Evolutionary conservation across 2,113 vertebrate genomes (phyloP).

Genomic region (Corythoichthys haematopterus): DNA sequence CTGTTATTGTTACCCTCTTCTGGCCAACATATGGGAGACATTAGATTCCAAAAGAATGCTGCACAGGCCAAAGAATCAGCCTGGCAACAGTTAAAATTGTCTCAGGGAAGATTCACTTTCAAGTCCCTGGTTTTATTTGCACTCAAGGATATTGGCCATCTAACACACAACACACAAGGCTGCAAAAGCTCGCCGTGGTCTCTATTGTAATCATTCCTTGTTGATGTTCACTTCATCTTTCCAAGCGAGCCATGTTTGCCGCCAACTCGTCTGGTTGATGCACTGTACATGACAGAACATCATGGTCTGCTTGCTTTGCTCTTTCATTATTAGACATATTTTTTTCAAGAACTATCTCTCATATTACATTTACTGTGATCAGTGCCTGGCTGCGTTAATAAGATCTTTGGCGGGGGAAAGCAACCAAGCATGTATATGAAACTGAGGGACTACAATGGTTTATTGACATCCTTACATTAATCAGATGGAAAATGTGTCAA

Average conservation of each 20-base stretch:
- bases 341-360: not conserved
- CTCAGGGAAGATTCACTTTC: conserved; percentile 33
- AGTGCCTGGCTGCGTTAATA: not conserved
- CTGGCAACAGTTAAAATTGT: conserved; percentile 50
- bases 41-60: conserved; percentile 54
- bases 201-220: conserved; percentile 15
- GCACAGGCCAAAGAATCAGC: conserved; percentile 30
- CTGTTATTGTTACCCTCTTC: conserved; percentile 34
- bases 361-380: not conserved
- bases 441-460: not conserved
- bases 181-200: conserved; percentile 7
- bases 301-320: not conserved
- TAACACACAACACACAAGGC: conserved; percentile 27
- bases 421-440: not conserved
- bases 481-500: not conserved
- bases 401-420: not conserved
- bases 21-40: conserved; percentile 58
- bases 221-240: conserved; percentile 24
- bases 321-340: not conserved
- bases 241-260: conserved; percentile 9
- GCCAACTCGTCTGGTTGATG: not conserved
- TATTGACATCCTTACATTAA: not conserved
- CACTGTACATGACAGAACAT: not conserved
- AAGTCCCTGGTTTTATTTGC: conserved; percentile 24
- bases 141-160: conserved; percentile 20